phyloP scores from a whole-genome alignment of 2,888 invertebrate species.

The Micropterix aruncella region DNA sequence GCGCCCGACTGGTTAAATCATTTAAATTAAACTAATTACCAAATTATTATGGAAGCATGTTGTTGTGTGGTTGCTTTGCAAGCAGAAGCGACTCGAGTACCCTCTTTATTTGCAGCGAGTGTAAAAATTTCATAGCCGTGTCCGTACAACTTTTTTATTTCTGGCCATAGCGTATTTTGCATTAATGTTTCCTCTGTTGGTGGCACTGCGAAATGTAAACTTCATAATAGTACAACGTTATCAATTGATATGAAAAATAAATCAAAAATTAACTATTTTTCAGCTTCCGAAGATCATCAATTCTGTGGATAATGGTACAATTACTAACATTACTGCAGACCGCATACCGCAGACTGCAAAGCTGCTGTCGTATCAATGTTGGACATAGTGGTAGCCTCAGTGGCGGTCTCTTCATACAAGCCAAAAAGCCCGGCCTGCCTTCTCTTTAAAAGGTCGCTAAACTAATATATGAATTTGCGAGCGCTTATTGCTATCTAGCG shows the following conservation, averaged over 20 bases:
- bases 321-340: too few species aligned
- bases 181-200: slow-evolving; percentile 86
- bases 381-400: too few species aligned
- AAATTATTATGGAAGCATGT: slow-evolving; percentile 79
- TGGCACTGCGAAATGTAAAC: slow-evolving; percentile 41
- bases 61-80: slow-evolving; percentile 68
- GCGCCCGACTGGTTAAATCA: too few species aligned
- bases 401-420: too few species aligned
- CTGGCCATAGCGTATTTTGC: slow-evolving; percentile 95
- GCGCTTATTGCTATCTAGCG: too few species aligned
- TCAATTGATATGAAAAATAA: neutral
- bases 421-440: too few species aligned
- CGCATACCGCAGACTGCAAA: too few species aligned
- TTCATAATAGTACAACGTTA: neutral
- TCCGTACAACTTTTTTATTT: slow-evolving; percentile 88
- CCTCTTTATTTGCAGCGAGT: slow-evolving; percentile 59
- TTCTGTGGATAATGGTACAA: too few species aligned
- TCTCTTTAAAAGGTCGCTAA: too few species aligned
- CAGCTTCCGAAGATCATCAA: too few species aligned
- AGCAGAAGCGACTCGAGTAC: slow-evolving; percentile 68
- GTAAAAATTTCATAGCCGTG: slow-evolving; percentile 91
- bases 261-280: neutral
- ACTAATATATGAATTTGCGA: too few species aligned
- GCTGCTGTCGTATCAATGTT: too few species aligned
- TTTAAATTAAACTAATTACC: slow-evolving; percentile 44